Base-by-base conservation (phyloP, 2,113 vertebrate genomes). In the Cyanocitta stelleri region DNA sequence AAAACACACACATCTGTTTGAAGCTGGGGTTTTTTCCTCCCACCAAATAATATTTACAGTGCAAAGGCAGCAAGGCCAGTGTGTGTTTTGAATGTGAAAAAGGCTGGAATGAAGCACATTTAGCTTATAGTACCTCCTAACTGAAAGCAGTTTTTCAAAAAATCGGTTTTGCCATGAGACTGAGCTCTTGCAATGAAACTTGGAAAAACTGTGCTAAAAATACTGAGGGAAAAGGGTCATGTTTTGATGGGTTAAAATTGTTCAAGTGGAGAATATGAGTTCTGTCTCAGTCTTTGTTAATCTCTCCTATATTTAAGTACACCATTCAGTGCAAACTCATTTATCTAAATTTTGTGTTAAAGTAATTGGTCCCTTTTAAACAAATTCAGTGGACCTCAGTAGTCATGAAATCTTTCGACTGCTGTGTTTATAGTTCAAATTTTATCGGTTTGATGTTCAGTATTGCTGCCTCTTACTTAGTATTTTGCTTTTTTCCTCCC, bases 1-100 rank as follows among this genome's bases (percentile, higher is more conserved):
- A 98, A 98, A 98, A 98, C 97, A 98, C 97, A 98, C 98, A 98
- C 98, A 98, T 98, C 97, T 98, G 98, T 98, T 98, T 98, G 98
- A 98, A 98, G 98, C 98, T 96, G 89, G 69, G 16, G 4, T 95
- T 95, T 97, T 94, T 96, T 73, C 91, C 97, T 97, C 96, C 98
- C 95, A 97, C 98, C 98, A 98, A 98, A 98, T 98, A 98, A 97
- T 98, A 98, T 98, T 98, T 98, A 98, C 98, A 97, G 97, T 98
- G 98, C 97, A 97, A 97, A 98, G 97, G 95, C 98, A 98, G 98
- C 95, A 96, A 97, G 97, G 97, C 98, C 98, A 97, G 96, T 98
- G 97, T 98, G 98, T 98, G 98, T 98, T 98, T 96, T 98, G 98
- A 98, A 98, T 98, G 98, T 97, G 97, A 98, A 98, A 95, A 94